phyloP scores from a whole-genome alignment of 2,888 invertebrate species.

The Nezara viridula region DNA sequence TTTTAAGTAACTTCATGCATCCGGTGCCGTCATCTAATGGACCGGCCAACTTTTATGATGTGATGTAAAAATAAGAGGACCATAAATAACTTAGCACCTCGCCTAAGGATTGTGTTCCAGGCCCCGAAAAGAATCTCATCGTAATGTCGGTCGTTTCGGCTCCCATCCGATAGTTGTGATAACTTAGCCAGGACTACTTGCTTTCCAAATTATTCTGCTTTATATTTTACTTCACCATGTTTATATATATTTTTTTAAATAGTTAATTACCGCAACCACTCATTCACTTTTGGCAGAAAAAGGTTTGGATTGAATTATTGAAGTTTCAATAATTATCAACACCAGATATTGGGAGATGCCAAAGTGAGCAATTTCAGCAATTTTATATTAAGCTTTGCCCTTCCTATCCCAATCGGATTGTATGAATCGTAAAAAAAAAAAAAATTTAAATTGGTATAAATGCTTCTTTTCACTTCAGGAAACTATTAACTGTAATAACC shows the following conservation, averaged over 20 bases:
- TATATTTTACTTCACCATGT: not conserved
- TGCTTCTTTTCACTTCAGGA: no score
- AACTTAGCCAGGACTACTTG: not conserved
- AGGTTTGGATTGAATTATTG: no score
- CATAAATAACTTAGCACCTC: slow-evolving; percentile 30
- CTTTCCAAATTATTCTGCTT: not conserved
- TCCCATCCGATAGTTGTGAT: not conserved
- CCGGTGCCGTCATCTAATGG: slow-evolving; percentile 43
- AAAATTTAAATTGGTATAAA: no score
- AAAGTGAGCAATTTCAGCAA: no score
- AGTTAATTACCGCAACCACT: no score
- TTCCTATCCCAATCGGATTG: no score
- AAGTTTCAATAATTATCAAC: no score
- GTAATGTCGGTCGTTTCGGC: not conserved
- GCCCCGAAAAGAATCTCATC: not conserved
- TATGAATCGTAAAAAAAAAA: no score
- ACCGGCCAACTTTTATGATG: slow-evolving; percentile 17
- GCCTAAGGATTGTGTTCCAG: not conserved
- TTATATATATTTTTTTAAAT: not conserved
- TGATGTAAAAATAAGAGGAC: slow-evolving; percentile 41
- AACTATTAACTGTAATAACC: no score
- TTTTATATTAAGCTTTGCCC: no score
- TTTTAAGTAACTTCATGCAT: slow-evolving; percentile 13
- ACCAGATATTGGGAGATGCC: no score
- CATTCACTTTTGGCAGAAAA: no score